These are phyloP conservation scores for Pardosa pseudoannulata DNA, from an alignment of 2,888 invertebrate species.

Conservation along the genomic window DNA sequence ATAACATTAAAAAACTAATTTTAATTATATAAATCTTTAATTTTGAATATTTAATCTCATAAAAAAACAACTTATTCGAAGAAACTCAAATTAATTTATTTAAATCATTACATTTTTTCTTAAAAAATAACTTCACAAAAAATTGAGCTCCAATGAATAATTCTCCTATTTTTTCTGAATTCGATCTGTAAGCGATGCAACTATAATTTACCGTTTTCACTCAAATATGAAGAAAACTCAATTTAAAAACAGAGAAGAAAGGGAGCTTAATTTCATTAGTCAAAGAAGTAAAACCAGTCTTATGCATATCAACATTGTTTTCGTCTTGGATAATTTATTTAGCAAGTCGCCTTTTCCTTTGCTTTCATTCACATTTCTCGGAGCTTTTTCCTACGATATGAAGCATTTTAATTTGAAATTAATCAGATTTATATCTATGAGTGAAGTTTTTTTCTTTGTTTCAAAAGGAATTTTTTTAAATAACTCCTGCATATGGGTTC, in stretches of 20 bases:
- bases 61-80: too few species aligned
- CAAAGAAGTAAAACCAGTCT: slow-evolving; percentile 1
- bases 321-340: slow-evolving; percentile 35
- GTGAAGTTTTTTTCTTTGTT: slow-evolving; percentile 20
- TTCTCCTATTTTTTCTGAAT: too few species aligned
- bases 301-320: slow-evolving; percentile 18
- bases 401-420: slow-evolving; percentile 49
- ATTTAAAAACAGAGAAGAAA: background rate
- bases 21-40: too few species aligned
- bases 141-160: background rate
- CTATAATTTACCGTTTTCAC: too few species aligned
- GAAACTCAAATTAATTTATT: too few species aligned
- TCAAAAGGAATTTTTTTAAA: background rate
- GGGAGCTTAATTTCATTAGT: slow-evolving; percentile 18
- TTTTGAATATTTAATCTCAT: too few species aligned
- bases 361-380: slow-evolving; percentile 15
- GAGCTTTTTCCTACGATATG: background rate
- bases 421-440: slow-evolving; percentile 31
- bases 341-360: slow-evolving; percentile 10
- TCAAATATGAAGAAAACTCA: too few species aligned
- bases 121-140: background rate
- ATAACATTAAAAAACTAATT: too few species aligned
- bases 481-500: too few species aligned
- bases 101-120: too few species aligned
- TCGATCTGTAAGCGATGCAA: too few species aligned